phyloP scores from a whole-genome alignment of 2,797 vertebrate species.

The Centropyge bicolor region DNA sequence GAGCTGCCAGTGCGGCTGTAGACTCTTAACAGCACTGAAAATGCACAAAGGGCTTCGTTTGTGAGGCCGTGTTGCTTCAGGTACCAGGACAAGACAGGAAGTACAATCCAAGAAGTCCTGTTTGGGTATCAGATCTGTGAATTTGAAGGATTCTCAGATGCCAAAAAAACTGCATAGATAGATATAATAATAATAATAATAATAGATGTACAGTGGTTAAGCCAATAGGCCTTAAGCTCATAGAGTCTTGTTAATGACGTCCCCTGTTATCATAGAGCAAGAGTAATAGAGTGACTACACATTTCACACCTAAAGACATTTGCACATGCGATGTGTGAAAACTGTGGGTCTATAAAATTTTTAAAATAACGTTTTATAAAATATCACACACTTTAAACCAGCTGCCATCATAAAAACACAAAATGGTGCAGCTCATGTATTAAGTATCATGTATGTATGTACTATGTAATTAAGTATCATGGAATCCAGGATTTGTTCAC shows the following conservation, averaged over 20 bases:
- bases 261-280: slow-evolving; percentile 10
- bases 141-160: neutral
- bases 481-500: neutral
- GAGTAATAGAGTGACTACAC: slow-evolving; percentile 4
- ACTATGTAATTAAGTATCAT: too few species aligned
- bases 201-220: slow-evolving; percentile 7
- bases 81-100: neutral
- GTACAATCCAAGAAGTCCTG: neutral
- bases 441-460: neutral
- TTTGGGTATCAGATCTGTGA: neutral
- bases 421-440: slow-evolving; percentile 4
- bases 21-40: neutral
- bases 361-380: too few species aligned
- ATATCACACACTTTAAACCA: slow-evolving; percentile 4
- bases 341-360: slow-evolving; percentile 1
- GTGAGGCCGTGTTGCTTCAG: neutral
- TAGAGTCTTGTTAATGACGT: neutral
- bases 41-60: neutral
- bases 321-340: neutral
- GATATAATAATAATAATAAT: too few species aligned
- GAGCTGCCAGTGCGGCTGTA: neutral
- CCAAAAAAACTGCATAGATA: neutral
- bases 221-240: neutral
- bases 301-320: neutral
- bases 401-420: neutral